phyloP scores from a whole-genome alignment of 37 sponge, comb jelly and placozoan genomes.

The Spongia lamella region DNA sequence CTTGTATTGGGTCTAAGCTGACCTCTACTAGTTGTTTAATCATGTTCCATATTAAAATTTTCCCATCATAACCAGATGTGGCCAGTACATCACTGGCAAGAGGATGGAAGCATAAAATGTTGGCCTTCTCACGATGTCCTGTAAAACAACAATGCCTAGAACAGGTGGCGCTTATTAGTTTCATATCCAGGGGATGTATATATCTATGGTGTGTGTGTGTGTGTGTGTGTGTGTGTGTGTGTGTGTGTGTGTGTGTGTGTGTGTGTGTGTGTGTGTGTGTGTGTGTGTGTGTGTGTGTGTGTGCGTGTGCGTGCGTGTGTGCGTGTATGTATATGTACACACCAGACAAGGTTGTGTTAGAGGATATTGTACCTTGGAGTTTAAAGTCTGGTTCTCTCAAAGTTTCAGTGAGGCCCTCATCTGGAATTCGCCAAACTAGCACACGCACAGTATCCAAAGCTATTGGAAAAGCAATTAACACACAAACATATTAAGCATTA shows the following conservation, averaged over 20 bases:
- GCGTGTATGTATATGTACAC: too few species aligned
- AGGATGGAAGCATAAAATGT: slow-evolving; percentile 78
- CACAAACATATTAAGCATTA: too few species aligned
- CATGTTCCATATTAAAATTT: slow-evolving; percentile 76
- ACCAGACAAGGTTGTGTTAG: neutral
- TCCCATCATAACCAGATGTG: slow-evolving; percentile 72
- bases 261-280: too few species aligned
- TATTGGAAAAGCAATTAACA: too few species aligned
- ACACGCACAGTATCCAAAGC: slow-evolving; percentile 84
- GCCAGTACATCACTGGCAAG: slow-evolving; percentile 66
- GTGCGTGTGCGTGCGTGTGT: too few species aligned
- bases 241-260: too few species aligned
- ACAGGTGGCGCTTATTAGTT: too few species aligned
- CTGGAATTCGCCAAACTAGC: slow-evolving; percentile 75
- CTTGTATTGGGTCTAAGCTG: slow-evolving; percentile 45
- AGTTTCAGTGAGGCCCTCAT: slow-evolving; percentile 45
- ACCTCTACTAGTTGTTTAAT: slow-evolving; percentile 35
- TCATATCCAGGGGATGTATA: too few species aligned
- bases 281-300: too few species aligned
- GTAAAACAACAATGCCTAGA: too few species aligned
- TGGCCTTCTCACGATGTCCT: slow-evolving; percentile 88
- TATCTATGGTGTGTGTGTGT: too few species aligned
- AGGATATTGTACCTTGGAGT: slow-evolving; percentile 20
- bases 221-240: too few species aligned
- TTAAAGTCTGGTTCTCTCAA: slow-evolving; percentile 59